Evolutionary conservation across 1,140 invertebrate genomes (phyloP).

Genomic region (Sycophila sp.): DNA sequence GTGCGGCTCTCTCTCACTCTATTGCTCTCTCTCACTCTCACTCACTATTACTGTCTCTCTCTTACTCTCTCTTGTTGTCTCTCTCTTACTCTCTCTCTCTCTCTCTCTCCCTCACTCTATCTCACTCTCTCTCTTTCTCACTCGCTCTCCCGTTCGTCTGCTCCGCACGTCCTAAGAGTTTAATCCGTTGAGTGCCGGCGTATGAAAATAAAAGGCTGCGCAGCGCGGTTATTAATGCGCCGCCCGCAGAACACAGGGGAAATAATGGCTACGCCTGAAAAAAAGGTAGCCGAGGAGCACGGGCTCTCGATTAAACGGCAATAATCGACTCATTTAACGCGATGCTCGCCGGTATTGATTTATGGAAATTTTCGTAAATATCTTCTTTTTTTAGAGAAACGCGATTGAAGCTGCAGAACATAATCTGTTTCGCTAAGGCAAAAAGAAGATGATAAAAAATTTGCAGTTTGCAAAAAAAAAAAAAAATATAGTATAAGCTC

Average conservation of each 20-base stretch:
- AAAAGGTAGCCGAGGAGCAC: too few species aligned
- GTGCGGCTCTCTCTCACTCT: neutral
- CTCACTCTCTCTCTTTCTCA: neutral
- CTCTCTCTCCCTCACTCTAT: too few species aligned
- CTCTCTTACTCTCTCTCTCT: neutral
- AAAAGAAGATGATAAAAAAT: too few species aligned
- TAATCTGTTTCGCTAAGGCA: too few species aligned
- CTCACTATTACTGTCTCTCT: too few species aligned
- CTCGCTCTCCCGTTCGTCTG: neutral
- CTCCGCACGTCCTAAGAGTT: neutral
- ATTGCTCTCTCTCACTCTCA: neutral
- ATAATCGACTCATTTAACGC: too few species aligned
- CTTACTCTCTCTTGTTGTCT: neutral
- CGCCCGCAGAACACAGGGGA: neutral
- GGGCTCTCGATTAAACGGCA: neutral
- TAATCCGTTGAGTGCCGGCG: conserved; percentile 13
- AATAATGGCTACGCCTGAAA: conserved; percentile 5
- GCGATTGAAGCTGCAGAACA: too few species aligned
- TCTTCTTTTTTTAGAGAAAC: too few species aligned
- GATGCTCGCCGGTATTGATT: neutral
- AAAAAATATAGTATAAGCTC: too few species aligned
- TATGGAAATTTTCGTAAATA: neutral
- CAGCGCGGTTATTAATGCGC: neutral
- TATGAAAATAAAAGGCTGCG: conserved; percentile 2
- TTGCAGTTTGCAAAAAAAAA: too few species aligned